phyloP scores from a whole-genome alignment of 2,113 vertebrate species.

The Mesitornis unicolor region DNA sequence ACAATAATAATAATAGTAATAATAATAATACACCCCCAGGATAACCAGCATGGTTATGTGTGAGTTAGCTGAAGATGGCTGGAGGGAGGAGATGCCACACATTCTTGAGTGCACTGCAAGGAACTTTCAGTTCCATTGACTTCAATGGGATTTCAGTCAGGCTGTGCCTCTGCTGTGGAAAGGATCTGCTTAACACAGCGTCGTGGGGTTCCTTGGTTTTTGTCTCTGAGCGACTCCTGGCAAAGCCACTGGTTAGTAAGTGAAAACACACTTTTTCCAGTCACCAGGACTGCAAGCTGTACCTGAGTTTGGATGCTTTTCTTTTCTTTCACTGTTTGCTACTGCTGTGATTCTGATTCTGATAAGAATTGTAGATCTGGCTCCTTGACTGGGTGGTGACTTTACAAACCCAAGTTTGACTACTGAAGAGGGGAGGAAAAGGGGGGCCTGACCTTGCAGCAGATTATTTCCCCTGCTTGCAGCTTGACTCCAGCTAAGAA shows the following conservation, averaged over 20 bases:
- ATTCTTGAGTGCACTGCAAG: neutral
- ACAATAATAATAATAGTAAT: neutral
- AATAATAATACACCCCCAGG: neutral
- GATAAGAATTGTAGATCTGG: neutral
- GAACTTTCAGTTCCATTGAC: neutral
- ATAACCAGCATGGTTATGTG: neutral
- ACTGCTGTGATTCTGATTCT: neutral
- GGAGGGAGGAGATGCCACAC: neutral
- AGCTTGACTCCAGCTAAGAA: neutral
- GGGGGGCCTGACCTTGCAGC: neutral
- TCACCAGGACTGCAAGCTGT: neutral
- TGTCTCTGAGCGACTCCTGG: conserved; percentile 22
- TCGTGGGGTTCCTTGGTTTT: neutral
- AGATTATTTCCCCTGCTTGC: neutral
- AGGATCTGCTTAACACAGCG: neutral
- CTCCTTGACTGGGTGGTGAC: neutral
- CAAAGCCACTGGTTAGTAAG: conserved; percentile 12
- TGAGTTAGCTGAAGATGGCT: neutral
- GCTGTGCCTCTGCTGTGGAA: neutral
- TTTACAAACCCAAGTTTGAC: neutral
- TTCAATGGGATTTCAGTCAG: neutral
- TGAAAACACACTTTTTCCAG: conserved; percentile 46
- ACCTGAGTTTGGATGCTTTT: neutral
- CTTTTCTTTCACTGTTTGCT: neutral
- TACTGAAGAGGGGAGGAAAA: neutral